Percentiles rank a stretch among this genome's conserved stretches.
Conservation (phyloP, 2,888 invertebrate species). For the Ypsolopha scabrella region DNA sequence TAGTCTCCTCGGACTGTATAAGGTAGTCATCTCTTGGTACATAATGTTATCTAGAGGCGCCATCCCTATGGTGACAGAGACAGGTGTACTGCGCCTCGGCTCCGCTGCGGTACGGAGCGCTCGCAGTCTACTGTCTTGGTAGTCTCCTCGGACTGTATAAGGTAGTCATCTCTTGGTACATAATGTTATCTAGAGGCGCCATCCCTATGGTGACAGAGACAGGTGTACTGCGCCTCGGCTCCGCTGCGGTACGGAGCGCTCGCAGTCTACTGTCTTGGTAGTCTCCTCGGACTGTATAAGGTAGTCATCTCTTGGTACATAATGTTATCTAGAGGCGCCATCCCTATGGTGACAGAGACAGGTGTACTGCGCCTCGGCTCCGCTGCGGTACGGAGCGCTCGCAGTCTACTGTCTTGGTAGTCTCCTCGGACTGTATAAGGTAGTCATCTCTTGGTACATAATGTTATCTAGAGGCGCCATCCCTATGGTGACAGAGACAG, state of each 20-base stretch:
- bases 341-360: constrained; percentile 87
- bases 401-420: constrained; percentile 81
- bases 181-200: constrained; percentile 73
- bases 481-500: constrained; percentile 86
- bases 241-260: constrained; percentile 77
- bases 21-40: constrained; percentile 61
- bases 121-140: constrained; percentile 80
- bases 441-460: constrained; percentile 28
- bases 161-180: constrained; percentile 50
- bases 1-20: constrained; percentile 85
- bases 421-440: constrained; percentile 86
- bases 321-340: constrained; percentile 74
- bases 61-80: constrained; percentile 86
- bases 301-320: constrained; percentile 43
- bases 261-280: constrained; percentile 79
- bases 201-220: constrained; percentile 88
- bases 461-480: constrained; percentile 76
- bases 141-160: constrained; percentile 87
- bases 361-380: constrained; percentile 82
- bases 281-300: constrained; percentile 86
- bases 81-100: constrained; percentile 84
- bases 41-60: constrained; percentile 73
- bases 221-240: constrained; percentile 81
- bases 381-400: constrained; percentile 77
- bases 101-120: constrained; percentile 75